phyloP scores from a whole-genome alignment of 2,113 vertebrate genomes.

The Orycteropus afer region DNA sequence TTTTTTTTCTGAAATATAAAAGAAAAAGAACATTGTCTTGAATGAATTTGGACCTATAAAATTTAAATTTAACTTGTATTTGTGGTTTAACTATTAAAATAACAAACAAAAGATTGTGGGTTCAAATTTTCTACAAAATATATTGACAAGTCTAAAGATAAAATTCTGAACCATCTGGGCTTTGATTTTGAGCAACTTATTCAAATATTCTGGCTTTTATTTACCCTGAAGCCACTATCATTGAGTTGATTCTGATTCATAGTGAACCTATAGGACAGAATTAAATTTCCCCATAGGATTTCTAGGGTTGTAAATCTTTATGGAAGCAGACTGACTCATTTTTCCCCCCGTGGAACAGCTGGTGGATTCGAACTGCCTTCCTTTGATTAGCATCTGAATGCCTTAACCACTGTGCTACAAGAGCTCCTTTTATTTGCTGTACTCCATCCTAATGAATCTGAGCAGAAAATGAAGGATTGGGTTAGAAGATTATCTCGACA shows the following conservation, averaged over 20 bases:
- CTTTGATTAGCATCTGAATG: too few species aligned
- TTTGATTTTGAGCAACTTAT: neutral
- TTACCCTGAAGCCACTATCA: too few species aligned
- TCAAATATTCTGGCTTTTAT: neutral
- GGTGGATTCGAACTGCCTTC: too few species aligned
- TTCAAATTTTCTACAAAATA: conserved; percentile 22
- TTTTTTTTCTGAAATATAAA: neutral
- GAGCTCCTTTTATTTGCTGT: too few species aligned
- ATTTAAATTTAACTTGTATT: conserved; percentile 20
- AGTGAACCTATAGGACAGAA: too few species aligned
- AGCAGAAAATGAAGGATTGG: neutral
- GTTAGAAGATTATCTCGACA: neutral
- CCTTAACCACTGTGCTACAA: too few species aligned
- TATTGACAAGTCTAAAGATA: neutral
- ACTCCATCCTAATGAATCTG: neutral
- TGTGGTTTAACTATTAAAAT: neutral
- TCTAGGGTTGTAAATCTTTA: too few species aligned
- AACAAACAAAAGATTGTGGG: neutral
- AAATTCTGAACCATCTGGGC: neutral
- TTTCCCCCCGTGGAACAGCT: too few species aligned
- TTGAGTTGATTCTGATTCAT: too few species aligned
- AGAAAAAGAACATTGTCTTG: neutral
- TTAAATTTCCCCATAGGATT: too few species aligned
- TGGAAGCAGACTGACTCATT: too few species aligned
- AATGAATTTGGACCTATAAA: neutral